A percentile compares a stretch with the other conserved stretches of the same genome.
These are phyloP conservation scores for Ctenicera cuprea DNA, from an alignment of 2,888 invertebrate species.

Conservation along the genomic window DNA sequence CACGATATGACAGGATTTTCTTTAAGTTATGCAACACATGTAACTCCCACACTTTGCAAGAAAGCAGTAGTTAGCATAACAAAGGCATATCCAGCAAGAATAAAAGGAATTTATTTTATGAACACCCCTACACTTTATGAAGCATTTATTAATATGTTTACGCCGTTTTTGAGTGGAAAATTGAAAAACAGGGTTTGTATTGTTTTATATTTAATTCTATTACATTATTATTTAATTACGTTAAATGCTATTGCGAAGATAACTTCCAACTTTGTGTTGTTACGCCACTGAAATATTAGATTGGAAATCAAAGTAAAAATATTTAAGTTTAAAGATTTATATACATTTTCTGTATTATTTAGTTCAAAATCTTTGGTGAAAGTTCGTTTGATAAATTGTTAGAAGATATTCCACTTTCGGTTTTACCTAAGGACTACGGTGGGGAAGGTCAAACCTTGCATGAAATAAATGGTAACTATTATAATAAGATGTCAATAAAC, in stretches of 20 bases:
- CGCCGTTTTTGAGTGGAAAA: constrained; percentile 78
- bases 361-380: constrained; percentile 74
- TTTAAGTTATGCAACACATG: constrained; percentile 70
- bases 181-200: constrained; percentile 76
- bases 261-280: no score
- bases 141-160: constrained; percentile 76
- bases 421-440: constrained; percentile 81
- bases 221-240: background rate
- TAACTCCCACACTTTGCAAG: constrained; percentile 76
- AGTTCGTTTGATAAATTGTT: constrained; percentile 75
- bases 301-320: no score
- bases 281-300: no score
- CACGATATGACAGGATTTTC: constrained; percentile 75
- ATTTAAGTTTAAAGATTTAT: no score
- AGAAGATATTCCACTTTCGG: constrained; percentile 75
- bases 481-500: background rate
- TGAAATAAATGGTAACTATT: constrained; percentile 72
- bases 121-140: constrained; percentile 76
- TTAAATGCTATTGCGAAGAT: no score
- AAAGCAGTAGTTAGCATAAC: constrained; percentile 72
- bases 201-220: background rate
- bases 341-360: constrained; percentile 57
- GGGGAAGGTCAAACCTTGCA: constrained; percentile 76
- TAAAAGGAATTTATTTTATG: constrained; percentile 76
- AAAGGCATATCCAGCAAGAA: constrained; percentile 78